Percentiles rank a stretch among this genome's conserved stretches.
Evolutionary conservation across 2,113 vertebrate species (phyloP).

Genomic region (Apteryx mantelli): DNA sequence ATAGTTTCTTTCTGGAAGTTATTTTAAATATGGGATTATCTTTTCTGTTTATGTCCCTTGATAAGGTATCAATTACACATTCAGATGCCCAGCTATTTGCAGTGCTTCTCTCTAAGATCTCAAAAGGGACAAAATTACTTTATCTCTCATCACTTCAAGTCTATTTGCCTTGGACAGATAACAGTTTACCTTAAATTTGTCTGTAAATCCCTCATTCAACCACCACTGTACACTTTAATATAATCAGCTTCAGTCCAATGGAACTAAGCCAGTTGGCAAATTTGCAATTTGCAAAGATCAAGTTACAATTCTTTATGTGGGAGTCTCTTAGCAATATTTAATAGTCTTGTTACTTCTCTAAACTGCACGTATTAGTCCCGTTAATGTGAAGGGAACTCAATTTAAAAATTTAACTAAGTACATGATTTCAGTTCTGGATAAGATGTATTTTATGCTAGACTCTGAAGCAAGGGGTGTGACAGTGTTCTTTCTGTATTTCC

Average conservation of each 20-base stretch:
- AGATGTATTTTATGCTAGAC: background rate
- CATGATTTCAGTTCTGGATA: background rate
- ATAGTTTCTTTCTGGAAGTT: background rate
- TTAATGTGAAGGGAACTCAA: background rate
- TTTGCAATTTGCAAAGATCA: background rate
- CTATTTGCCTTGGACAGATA: background rate
- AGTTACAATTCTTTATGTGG: background rate
- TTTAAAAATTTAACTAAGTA: background rate
- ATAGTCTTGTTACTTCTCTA: background rate
- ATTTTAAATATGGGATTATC: background rate
- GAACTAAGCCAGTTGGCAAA: background rate
- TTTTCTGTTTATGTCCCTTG: background rate
- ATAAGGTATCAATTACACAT: background rate
- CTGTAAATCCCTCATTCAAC: background rate
- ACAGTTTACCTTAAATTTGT: background rate
- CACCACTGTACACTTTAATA: background rate
- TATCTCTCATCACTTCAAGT: background rate
- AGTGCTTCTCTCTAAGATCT: background rate
- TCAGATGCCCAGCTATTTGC: background rate
- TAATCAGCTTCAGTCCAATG: background rate
- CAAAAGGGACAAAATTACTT: background rate
- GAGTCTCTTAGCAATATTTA: constrained; percentile 11
- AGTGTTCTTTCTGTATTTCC: background rate
- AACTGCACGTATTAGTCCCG: background rate
- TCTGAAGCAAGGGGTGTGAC: background rate